A percentile compares a stretch with the other conserved stretches of the same genome.
Evolutionary conservation across 2,113 vertebrate genomes (phyloP).

Genomic region (Spermophilus dauricus): DNA sequence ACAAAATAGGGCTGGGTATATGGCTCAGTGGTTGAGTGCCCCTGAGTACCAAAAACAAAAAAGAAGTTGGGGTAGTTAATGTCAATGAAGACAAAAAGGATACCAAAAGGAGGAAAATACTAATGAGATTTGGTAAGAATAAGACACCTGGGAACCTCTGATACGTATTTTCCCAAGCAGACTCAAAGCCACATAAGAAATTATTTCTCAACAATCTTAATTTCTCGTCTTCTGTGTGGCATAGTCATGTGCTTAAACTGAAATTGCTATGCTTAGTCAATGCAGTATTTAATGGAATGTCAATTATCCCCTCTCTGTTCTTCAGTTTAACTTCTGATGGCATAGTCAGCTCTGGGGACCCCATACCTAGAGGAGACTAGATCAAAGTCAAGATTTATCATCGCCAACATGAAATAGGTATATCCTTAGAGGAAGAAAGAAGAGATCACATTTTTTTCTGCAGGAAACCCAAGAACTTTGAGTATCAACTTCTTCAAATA

Average conservation of each 20-base stretch:
- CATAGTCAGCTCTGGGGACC: background rate
- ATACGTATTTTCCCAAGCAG: conserved; percentile 44
- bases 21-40: too few relatives aligned
- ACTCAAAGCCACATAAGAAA: conserved; percentile 36
- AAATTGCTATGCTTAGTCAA: conserved; percentile 62
- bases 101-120: background rate
- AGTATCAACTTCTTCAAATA: conserved; percentile 66
- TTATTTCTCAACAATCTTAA: conserved; percentile 42
- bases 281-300: conserved; percentile 46
- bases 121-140: conserved; percentile 21
- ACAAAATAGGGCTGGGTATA: too few relatives aligned
- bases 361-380: conserved; percentile 29
- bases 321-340: conserved; percentile 49
- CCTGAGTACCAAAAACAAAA: background rate
- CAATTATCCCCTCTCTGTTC: conserved; percentile 9
- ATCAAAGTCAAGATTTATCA: conserved; percentile 62
- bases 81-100: conserved; percentile 20
- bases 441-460: conserved; percentile 58
- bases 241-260: conserved; percentile 20
- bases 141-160: background rate
- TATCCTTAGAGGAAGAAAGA: conserved; percentile 49
- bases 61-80: background rate
- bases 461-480: conserved; percentile 45
- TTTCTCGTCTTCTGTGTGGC: background rate
- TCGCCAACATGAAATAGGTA: conserved; percentile 30